These are phyloP conservation scores for Antennarius maculatus DNA, from an alignment of 2,797 vertebrate species.

Conservation along the genomic window DNA sequence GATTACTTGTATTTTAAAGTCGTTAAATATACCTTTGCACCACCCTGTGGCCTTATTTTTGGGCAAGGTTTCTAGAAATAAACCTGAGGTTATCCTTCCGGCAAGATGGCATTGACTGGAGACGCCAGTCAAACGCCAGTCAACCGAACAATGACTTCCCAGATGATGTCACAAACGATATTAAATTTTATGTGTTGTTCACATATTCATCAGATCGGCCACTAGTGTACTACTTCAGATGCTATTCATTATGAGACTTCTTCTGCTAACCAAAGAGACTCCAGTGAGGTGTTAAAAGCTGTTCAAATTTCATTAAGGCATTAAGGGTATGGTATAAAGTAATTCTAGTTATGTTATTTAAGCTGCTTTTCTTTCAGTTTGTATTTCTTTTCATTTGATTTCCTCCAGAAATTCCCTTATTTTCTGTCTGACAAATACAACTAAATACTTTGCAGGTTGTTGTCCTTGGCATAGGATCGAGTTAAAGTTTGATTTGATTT, in stretches of 20 bases:
- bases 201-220: conserved; percentile 16
- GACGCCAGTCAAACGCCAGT: no score
- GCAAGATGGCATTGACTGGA: no score
- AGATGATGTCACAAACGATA: no score
- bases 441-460: no score
- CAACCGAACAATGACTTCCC: no score
- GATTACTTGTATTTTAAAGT: no score
- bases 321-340: neutral
- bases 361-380: neutral
- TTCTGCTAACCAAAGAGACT: neutral
- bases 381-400: neutral
- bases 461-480: neutral
- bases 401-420: neutral
- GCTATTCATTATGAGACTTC: neutral
- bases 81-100: no score
- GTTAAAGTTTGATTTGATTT: neutral
- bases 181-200: conserved; percentile 18
- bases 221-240: neutral
- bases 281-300: neutral
- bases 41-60: no score
- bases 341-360: neutral
- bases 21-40: no score
- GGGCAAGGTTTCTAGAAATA: no score
- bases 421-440: neutral
- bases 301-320: no score